Base-by-base conservation (phyloP, 2,888 invertebrate species). In the Icerya purchasi region DNA sequence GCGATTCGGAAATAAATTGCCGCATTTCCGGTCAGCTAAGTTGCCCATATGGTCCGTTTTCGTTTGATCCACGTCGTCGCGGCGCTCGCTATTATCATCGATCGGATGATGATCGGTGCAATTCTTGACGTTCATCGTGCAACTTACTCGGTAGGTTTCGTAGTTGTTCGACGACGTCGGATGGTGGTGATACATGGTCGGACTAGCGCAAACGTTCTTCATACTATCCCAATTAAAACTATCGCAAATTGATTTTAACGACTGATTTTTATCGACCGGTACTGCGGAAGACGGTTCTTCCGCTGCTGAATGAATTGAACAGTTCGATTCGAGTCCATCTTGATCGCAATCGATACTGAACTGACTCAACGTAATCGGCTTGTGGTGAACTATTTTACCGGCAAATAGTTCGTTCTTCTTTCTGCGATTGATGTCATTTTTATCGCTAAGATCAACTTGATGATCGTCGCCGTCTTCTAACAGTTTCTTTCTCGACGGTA, bases 401-500 rank as follows among this genome's bases (percentile, higher is more conserved):
- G 24, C 51, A 24, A 59, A 50, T 18, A 50, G 20, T 19, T 59
- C 59, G 22, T 55, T 55, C 14, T 36, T 14, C 36, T 8, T 5
- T 36, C 14, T 36, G 14, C 14, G 5, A 36, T 36, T 36, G 5
- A 8, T 36, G 14, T 36, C 36, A n/a, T n/a, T n/a, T n/a, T n/a
- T n/a, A n/a, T n/a, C n/a, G n/a, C n/a, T n/a, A n/a, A n/a, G n/a
- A n/a, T n/a, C n/a, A n/a, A n/a, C n/a, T n/a, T n/a, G n/a, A n/a
- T n/a, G n/a, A 36, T 36, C 36, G 14, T 36, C 36, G 14, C 36
- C 36, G 14, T 36, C 36, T 8, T 36, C 14, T 19, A 19, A 49
- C 22, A 21, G 22, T 19, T 22, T 75, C 71, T 79, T 80, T 69
- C 77, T 75, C 64, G 62, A 53, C 58, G 61, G 77, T 72, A 69